Evolutionary conservation across 1,140 invertebrate species (phyloP), one percentile per base, ranked within the genome.

Genomic region (Globodera rostochiensis): DNA sequence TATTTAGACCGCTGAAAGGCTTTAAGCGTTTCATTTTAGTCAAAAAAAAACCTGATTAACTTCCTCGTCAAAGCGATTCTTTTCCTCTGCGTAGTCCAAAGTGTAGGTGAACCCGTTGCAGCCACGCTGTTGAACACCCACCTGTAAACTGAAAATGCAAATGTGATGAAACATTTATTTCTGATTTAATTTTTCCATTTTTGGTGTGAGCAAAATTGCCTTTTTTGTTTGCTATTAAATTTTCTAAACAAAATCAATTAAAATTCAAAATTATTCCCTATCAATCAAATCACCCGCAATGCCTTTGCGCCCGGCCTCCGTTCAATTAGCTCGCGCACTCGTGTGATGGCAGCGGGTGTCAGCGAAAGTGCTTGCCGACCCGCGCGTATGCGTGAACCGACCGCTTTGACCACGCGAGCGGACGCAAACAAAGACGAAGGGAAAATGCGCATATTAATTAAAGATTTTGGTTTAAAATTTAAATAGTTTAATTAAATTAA

Each of bases 31-130:
- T 45, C 25, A 25, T 25, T 25, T 25, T 25, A 25, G 76, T 13
- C n/a, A 80, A 45, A 3, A 60, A 19, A 53, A 46, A 50, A 82
- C 81, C 81, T 84, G 83, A 19, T 94, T 87, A 3, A 99, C 97
- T 93, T 97, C 96, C 92, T 99, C 97, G 91, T 99, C 98, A 88
- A 98, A 93, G 92, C 95, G 94, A 88, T 93, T 94, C 91, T 98
- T 98, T 84, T 94, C 92, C 84, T 91, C 93, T 4, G 95, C 95
- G 93, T 98, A 99, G 88, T 99, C 95, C 73, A 99, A 91, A 11
- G 95, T 98, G 87, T 99, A 99, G 84, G 96, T 97, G 5, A 98
- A 91, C 5, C 98, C 98, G 92, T 98, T 99, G 90, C 98, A 99
- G 11, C 98, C 98, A 85, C 96, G 92, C 91, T 98, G 96, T 84